Percentiles rank a stretch among this genome's conserved stretches.
These are phyloP conservation scores for Poeciliopsis turneri DNA, from an alignment of 2,797 vertebrate species.

Conservation along the genomic window DNA sequence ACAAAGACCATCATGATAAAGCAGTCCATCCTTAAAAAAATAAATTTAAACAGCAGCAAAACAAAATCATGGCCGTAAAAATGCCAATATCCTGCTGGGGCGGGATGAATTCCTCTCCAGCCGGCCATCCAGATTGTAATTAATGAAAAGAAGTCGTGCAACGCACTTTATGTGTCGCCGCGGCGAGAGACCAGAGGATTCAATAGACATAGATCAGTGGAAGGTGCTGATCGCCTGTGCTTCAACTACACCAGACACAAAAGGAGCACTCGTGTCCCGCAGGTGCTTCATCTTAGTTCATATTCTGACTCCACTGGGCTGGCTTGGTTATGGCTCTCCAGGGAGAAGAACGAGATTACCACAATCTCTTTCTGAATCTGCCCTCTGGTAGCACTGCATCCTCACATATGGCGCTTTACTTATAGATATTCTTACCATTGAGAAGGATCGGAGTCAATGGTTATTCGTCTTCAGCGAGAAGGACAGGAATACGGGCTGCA, in stretches of 20 bases:
- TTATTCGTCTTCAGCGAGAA: slow-evolving; percentile 78
- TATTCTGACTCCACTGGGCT: slow-evolving; percentile 55
- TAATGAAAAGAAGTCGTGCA: slow-evolving; percentile 67
- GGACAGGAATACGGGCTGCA: slow-evolving; percentile 83
- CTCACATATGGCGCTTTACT: slow-evolving; percentile 13
- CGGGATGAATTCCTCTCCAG: slow-evolving; percentile 66
- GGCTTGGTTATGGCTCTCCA: slow-evolving; percentile 60
- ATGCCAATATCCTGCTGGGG: slow-evolving; percentile 74
- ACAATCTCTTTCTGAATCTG: slow-evolving; percentile 52
- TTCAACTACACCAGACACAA: slow-evolving; percentile 68
- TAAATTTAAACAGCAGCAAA: slow-evolving; percentile 76
- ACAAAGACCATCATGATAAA: slow-evolving; percentile 58
- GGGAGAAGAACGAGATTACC: slow-evolving; percentile 67
- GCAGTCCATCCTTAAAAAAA: slow-evolving; percentile 59
- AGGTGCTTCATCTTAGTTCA: slow-evolving; percentile 76
- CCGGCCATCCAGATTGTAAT: slow-evolving; percentile 65
- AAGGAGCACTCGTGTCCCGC: slow-evolving; percentile 60
- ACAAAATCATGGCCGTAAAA: slow-evolving; percentile 81
- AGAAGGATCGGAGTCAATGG: slow-evolving; percentile 66
- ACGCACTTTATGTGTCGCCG: slow-evolving; percentile 55
- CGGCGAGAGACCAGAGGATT: slow-evolving; percentile 69
- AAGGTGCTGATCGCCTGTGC: slow-evolving; percentile 61
- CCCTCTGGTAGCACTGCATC: slow-evolving; percentile 18
- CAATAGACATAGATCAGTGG: slow-evolving; percentile 76
- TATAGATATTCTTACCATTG: slow-evolving; percentile 55